phyloP scores from a whole-genome alignment of 2,888 invertebrate species.

The Chloroclystis v-ata region DNA sequence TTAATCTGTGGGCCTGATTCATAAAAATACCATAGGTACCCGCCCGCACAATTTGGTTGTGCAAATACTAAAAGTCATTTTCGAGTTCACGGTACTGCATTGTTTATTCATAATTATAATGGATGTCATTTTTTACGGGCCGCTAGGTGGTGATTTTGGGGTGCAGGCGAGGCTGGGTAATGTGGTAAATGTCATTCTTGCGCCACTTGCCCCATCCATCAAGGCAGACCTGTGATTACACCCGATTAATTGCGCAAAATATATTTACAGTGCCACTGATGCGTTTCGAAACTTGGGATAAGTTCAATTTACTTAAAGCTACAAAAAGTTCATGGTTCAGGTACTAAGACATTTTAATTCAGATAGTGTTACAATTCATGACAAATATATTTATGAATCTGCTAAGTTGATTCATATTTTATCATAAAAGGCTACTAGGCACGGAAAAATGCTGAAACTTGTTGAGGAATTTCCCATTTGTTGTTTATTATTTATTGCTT shows the following conservation, averaged over 20 bases:
- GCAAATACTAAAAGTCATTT: slow-evolving; percentile 8
- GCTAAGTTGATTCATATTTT: too few species aligned
- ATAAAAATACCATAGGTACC: not conserved
- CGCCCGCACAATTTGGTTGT: slow-evolving; percentile 6
- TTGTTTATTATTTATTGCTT: too few species aligned
- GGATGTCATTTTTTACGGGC: slow-evolving; percentile 34
- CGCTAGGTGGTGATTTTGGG: slow-evolving; percentile 29
- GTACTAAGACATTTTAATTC: too few species aligned
- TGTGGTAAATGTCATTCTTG: slow-evolving; percentile 23
- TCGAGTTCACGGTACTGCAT: slow-evolving; percentile 1
- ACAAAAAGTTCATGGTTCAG: slow-evolving; percentile 7
- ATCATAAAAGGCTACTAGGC: too few species aligned
- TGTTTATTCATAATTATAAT: slow-evolving; percentile 32
- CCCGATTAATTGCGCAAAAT: slow-evolving; percentile 36
- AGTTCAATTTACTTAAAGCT: slow-evolving; percentile 16
- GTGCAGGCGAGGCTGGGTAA: slow-evolving; percentile 14
- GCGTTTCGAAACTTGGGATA: slow-evolving; percentile 20
- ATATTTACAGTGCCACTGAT: slow-evolving; percentile 28
- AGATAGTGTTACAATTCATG: too few species aligned
- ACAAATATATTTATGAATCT: too few species aligned
- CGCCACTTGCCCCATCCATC: slow-evolving; percentile 39
- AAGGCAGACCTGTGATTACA: slow-evolving; percentile 42
- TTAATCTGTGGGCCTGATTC: too few species aligned
- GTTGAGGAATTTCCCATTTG: too few species aligned
- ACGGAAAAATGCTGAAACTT: too few species aligned